A percentile compares a stretch with the other conserved stretches of the same genome.
Conservation (phyloP, 1,140 invertebrate genomes). For the Protaetia brevitarsis region DNA sequence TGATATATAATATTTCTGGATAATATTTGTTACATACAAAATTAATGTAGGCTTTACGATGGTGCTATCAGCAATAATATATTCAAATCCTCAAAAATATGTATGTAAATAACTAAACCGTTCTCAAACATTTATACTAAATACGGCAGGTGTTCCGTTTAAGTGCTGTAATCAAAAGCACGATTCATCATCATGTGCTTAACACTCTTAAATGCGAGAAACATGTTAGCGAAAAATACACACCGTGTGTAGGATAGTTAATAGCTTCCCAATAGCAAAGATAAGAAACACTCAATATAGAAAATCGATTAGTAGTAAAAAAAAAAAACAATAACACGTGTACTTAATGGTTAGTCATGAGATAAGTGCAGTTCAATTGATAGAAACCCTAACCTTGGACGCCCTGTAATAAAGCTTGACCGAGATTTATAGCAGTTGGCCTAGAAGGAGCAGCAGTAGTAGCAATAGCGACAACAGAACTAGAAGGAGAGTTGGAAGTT, state of each 20-base stretch:
- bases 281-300: constrained; percentile 7
- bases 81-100: too few relatives aligned
- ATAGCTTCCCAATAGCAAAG: not conserved
- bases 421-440: constrained; percentile 45
- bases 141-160: too few relatives aligned
- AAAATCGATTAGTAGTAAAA: not conserved
- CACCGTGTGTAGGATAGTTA: not conserved
- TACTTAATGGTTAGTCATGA: not conserved
- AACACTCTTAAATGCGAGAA: not conserved
- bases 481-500: constrained; percentile 41
- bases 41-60: too few relatives aligned
- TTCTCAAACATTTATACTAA: too few relatives aligned
- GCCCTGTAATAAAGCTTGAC: constrained; percentile 49
- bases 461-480: constrained; percentile 36
- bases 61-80: too few relatives aligned
- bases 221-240: not conserved
- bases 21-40: too few relatives aligned
- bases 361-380: not conserved
- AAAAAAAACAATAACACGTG: not conserved
- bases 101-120: too few relatives aligned
- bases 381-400: constrained; percentile 48
- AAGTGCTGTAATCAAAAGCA: too few relatives aligned
- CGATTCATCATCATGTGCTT: not conserved
- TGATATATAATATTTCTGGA: too few relatives aligned
- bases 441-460: constrained; percentile 36